phyloP scores from a whole-genome alignment of 1,140 invertebrate species.

The Anastatus disparis region DNA sequence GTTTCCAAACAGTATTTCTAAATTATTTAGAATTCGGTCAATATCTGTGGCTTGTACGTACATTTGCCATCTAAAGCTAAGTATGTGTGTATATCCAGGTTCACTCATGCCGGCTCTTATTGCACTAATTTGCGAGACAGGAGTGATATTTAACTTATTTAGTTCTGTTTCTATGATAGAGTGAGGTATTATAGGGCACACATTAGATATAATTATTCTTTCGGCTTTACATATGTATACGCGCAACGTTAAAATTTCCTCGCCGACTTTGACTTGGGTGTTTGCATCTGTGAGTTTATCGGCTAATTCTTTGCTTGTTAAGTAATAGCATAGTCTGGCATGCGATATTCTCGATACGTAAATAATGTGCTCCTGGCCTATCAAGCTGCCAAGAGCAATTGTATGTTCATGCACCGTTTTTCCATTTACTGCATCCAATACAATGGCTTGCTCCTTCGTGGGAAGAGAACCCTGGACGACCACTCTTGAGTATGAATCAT shows the following conservation, averaged over 20 bases:
- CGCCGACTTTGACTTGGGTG: neutral
- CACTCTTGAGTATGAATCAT: no score
- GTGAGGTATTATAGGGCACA: slow-evolving; percentile 13
- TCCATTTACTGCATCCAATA: slow-evolving; percentile 3
- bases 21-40: slow-evolving; percentile 14
- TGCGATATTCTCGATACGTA: slow-evolving; percentile 3
- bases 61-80: slow-evolving; percentile 27
- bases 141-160: neutral
- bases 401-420: neutral
- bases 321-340: neutral
- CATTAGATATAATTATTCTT: slow-evolving; percentile 27
- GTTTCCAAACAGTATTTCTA: slow-evolving; percentile 14
- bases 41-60: slow-evolving; percentile 20
- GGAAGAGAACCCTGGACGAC: neutral
- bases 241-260: neutral
- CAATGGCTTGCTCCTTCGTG: slow-evolving; percentile 15
- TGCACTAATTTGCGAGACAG: neutral
- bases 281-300: neutral
- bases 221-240: neutral
- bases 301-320: neutral
- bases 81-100: slow-evolving; percentile 1
- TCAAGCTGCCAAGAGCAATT: neutral
- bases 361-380: neutral
- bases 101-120: no score
- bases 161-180: no score